Conservation (phyloP, 1,140 invertebrate species). For the Hylaeus anthracinus region DNA sequence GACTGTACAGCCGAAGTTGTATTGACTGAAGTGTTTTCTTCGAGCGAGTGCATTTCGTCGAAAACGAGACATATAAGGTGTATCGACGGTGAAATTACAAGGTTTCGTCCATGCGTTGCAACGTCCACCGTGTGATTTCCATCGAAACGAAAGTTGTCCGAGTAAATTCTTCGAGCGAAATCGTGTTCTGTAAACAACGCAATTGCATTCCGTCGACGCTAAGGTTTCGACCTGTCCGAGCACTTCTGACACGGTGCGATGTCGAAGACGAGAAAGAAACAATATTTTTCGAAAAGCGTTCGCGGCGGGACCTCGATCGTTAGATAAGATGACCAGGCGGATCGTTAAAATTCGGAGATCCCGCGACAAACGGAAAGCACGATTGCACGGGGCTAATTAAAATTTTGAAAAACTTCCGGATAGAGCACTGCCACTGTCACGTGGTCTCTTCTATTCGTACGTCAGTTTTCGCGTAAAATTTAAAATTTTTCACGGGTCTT, state of each 20-base stretch:
- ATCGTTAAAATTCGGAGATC: background rate
- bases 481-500: constrained; percentile 40
- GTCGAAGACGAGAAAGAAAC: constrained; percentile 36
- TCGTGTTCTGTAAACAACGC: constrained; percentile 17
- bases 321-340: constrained; percentile 1
- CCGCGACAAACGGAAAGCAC: constrained; percentile 5
- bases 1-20: constrained; percentile 68
- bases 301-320: background rate
- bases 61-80: constrained; percentile 32
- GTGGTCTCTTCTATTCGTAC: constrained; percentile 59
- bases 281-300: background rate
- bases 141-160: background rate
- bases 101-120: background rate
- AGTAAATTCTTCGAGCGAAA: constrained; percentile 5
- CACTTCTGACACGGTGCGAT: constrained; percentile 11
- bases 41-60: constrained; percentile 30
- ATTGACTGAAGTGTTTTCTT: constrained; percentile 66
- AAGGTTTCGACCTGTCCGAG: constrained; percentile 4
- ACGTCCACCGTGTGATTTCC: background rate
- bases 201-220: constrained; percentile 25
- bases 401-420: constrained; percentile 52
- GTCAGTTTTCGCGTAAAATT: constrained; percentile 66
- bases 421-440: constrained; percentile 62
- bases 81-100: constrained; percentile 7
- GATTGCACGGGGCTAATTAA: constrained; percentile 34